A percentile compares a stretch with the other conserved stretches of the same genome.
Evolutionary conservation across 2,797 vertebrate genomes (phyloP).

Genomic region (Enteromius viviparus): DNA sequence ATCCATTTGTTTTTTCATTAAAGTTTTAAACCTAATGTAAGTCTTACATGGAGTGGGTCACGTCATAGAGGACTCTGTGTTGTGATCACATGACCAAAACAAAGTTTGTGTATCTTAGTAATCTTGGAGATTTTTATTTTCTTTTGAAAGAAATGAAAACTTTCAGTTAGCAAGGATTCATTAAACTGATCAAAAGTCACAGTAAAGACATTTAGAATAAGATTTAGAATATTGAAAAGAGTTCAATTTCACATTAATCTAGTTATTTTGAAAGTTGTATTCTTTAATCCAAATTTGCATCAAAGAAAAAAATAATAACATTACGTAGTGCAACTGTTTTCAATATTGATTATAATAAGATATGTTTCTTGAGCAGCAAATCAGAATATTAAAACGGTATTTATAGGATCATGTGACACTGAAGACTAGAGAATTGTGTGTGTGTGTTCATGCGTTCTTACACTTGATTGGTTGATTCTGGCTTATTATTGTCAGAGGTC

Average conservation of each 20-base stretch:
- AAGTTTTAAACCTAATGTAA: not conserved
- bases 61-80: not conserved
- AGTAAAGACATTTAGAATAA: not conserved
- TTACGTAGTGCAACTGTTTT: not conserved
- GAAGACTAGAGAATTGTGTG: not conserved
- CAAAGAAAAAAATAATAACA: not conserved
- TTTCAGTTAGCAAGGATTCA: not conserved
- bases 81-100: not conserved
- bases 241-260: not conserved
- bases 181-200: not conserved
- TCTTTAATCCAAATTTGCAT: not conserved
- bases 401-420: not conserved
- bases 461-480: conserved; percentile 34
- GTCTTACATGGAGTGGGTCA: not conserved
- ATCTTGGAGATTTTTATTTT: not conserved
- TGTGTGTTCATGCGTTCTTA: not conserved
- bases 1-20: not conserved
- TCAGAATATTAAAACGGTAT: not conserved
- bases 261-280: not conserved
- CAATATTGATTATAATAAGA: not conserved
- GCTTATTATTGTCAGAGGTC: conserved; percentile 46
- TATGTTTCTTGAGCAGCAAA: not conserved
- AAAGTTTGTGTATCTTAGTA: not conserved
- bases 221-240: not conserved
- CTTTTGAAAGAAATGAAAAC: not conserved